These are phyloP conservation scores for Halictus ligatus DNA, from an alignment of 2,888 invertebrate genomes.

Conservation along the genomic window DNA sequence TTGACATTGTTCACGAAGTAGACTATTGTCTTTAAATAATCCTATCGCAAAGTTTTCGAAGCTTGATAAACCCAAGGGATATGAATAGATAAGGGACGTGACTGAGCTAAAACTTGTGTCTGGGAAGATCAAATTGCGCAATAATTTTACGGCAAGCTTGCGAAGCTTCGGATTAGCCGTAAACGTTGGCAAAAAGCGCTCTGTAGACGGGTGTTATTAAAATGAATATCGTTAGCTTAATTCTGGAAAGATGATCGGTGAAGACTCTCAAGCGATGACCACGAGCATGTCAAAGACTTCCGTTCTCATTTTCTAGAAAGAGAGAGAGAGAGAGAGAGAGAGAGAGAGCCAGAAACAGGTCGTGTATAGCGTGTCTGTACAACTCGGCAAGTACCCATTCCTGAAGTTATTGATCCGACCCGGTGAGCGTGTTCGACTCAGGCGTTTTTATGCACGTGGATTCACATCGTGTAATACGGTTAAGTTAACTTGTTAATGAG, in stretches of 20 bases:
- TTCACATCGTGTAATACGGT: slow-evolving; percentile 61
- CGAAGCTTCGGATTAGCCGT: not conserved
- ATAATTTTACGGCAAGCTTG: not conserved
- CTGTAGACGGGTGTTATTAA: slow-evolving; percentile 1
- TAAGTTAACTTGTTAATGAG: slow-evolving; percentile 65
- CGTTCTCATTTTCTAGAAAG: slow-evolving; percentile 60
- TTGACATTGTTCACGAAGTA: not conserved
- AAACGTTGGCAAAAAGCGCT: not conserved
- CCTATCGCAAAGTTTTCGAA: not conserved
- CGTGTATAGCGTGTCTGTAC: slow-evolving; percentile 49
- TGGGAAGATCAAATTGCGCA: not conserved
- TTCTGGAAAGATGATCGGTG: slow-evolving; percentile 23
- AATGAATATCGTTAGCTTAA: slow-evolving; percentile 1
- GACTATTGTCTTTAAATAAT: not conserved
- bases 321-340: slow-evolving; percentile 47
- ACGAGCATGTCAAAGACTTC: slow-evolving; percentile 49
- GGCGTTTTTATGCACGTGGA: slow-evolving; percentile 61
- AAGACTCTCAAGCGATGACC: slow-evolving; percentile 25
- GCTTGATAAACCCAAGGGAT: not conserved
- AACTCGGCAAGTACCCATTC: slow-evolving; percentile 68
- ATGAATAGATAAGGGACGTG: not conserved
- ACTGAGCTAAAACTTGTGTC: not conserved
- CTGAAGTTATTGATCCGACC: slow-evolving; percentile 73
- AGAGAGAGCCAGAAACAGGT: slow-evolving; percentile 62
- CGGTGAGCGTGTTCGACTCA: slow-evolving; percentile 70